phyloP scores from a whole-genome alignment of 2,113 vertebrate species.

The Pungitius pungitius region DNA sequence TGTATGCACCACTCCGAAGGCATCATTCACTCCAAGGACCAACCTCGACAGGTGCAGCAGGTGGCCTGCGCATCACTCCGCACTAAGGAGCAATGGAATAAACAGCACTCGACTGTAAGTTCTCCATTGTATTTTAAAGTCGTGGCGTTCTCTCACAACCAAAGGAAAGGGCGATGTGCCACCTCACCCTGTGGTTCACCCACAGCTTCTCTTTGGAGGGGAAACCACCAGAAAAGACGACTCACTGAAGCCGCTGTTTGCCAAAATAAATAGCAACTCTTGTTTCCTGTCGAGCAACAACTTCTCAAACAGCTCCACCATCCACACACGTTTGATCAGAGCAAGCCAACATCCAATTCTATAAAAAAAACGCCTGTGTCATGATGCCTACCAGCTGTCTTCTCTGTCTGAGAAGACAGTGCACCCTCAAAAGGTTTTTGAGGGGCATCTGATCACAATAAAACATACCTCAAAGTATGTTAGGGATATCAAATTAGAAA shows the following conservation, averaged over 20 bases:
- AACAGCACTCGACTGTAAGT: neutral
- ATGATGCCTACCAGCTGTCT: too few relatives aligned
- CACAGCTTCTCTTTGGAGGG: neutral
- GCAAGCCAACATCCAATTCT: neutral
- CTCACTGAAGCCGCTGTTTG: constrained; percentile 5
- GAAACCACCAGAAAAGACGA: constrained; percentile 7
- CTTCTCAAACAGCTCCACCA: constrained; percentile 27
- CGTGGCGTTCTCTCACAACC: neutral
- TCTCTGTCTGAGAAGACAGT: neutral
- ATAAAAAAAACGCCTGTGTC: too few relatives aligned
- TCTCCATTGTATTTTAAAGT: constrained; percentile 9
- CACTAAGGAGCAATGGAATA: neutral
- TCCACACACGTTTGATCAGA: neutral
- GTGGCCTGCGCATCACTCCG: neutral
- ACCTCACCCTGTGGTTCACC: neutral
- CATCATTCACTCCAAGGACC: neutral
- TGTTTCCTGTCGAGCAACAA: constrained; percentile 10
- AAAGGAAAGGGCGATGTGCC: neutral
- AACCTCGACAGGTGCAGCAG: neutral
- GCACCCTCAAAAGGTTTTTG: neutral
- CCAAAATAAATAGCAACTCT: constrained; percentile 41
- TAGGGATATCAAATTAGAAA: too few relatives aligned
- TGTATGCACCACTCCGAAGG: neutral
- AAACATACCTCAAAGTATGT: neutral
- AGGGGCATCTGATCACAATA: neutral